Evolutionary conservation across 2,797 vertebrate species (phyloP), one percentile per base, ranked within the genome.

Genomic region (Ambastaia sidthimunki): DNA sequence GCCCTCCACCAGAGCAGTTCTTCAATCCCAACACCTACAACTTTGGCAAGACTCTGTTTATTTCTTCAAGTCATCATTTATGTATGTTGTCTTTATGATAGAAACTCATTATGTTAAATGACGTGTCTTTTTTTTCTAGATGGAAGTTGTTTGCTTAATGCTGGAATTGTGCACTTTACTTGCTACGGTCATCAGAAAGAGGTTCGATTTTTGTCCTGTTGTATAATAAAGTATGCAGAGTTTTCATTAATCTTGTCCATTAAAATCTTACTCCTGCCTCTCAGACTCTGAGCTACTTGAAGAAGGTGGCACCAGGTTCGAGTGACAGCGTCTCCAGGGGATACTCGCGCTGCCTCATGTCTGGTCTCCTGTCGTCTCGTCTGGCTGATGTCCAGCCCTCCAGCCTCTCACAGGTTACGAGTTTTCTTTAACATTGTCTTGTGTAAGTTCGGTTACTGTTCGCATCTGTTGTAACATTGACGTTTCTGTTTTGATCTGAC

Each of bases 171-270:
- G 87, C 97, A 96, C 82, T 66, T 97, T 81, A 96, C 96, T 80
- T 98, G 97, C 87, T 95, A 93, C 44, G 96, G 97, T 19, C 95
- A 97, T 93, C 97, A 98, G 87, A 99, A 98, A 85, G 96, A 99
- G 95, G 98, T 95, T 88, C 87, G 91, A 89, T 28, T 73, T 21
- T 44, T 72, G 12, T 12, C 59, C 28, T 16, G 1, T 34, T 19
- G 7, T 47, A 2, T 60, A 3, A 15, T 28, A 1, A 7, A 0
- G 3, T 44, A 2, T 81, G 19, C 7, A 10, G 3, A 34, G 60
- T n/a, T 3, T 48, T 65, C 23, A 15, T 21, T 34, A 11, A 7
- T 21, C n/a, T 21, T n/a, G 47, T 31, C 25, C 0, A 15, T 72
- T 75, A 10, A 74, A 52, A 69, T 84, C 5, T 74, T 47, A 10